Evolutionary conservation across 2,888 invertebrate genomes (phyloP).

Genomic region (Eucriotettix oculatus): DNA sequence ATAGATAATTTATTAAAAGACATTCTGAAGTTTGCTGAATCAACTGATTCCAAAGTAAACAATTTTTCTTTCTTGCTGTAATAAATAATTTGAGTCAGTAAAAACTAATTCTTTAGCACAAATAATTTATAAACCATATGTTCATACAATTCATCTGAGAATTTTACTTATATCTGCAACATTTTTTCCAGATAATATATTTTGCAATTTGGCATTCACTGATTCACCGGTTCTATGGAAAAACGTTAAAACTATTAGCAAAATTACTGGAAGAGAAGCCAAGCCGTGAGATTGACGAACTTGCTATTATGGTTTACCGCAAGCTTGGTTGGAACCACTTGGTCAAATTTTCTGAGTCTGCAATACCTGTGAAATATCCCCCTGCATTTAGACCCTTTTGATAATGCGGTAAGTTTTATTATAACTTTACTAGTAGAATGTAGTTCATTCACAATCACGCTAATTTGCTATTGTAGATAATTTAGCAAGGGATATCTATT

Average conservation of each 20-base stretch:
- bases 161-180: not conserved
- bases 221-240: conserved; percentile 61
- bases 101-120: too few relatives aligned
- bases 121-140: not conserved
- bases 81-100: too few relatives aligned
- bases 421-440: not conserved
- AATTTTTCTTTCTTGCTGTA: too few relatives aligned
- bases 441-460: too few relatives aligned
- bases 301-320: conserved; percentile 42
- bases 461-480: too few relatives aligned
- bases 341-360: conserved; percentile 34
- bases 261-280: conserved; percentile 72
- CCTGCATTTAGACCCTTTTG: conserved; percentile 37
- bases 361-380: conserved; percentile 52
- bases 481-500: too few relatives aligned
- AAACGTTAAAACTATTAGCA: conserved; percentile 55
- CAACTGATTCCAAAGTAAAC: conserved; percentile 55
- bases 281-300: conserved; percentile 51
- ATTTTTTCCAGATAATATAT: conserved; percentile 39
- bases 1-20: conserved; percentile 43
- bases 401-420: conserved; percentile 1
- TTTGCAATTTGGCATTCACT: conserved; percentile 74
- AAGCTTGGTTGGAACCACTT: conserved; percentile 57
- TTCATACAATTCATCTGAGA: not conserved
- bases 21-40: conserved; percentile 65